A percentile compares a stretch with the other conserved stretches of the same genome.
Evolutionary conservation across 2,797 vertebrate species (phyloP).

Genomic region (Ataeniobius toweri): DNA sequence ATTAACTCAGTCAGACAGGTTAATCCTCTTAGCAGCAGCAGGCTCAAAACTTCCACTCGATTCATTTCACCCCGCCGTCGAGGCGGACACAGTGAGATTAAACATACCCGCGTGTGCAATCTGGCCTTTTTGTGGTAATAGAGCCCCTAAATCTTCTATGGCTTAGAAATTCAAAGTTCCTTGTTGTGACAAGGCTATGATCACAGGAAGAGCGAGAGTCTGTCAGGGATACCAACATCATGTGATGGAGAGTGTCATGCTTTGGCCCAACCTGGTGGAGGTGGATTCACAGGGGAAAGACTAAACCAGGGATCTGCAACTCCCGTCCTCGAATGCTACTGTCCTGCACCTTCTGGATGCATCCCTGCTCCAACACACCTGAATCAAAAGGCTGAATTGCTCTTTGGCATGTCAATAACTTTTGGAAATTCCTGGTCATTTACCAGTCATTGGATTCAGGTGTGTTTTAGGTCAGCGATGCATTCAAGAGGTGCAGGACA

Average conservation of each 20-base stretch:
- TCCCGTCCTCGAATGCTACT: too few relatives aligned
- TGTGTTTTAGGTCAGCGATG: too few relatives aligned
- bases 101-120: conserved; percentile 33
- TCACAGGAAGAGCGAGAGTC: conserved; percentile 7
- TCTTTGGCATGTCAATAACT: too few relatives aligned
- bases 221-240: not conserved
- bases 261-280: not conserved
- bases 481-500: too few relatives aligned
- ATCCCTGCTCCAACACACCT: too few relatives aligned
- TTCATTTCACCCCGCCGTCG: conserved; percentile 8
- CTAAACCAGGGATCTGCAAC: too few relatives aligned
- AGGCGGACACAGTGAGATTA: conserved; percentile 41
- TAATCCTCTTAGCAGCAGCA: conserved; percentile 50
- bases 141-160: conserved; percentile 40
- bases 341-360: too few relatives aligned
- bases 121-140: conserved; percentile 36
- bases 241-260: not conserved
- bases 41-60: conserved; percentile 7
- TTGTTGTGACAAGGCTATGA: conserved; percentile 14
- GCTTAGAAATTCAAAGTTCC: not conserved
- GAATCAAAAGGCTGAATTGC: too few relatives aligned
- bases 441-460: too few relatives aligned
- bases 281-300: not conserved
- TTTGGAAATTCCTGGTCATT: too few relatives aligned
- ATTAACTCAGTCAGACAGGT: conserved; percentile 54